phyloP scores from a whole-genome alignment of 2,888 invertebrate genomes.

The Limnephilus rhombicus region DNA sequence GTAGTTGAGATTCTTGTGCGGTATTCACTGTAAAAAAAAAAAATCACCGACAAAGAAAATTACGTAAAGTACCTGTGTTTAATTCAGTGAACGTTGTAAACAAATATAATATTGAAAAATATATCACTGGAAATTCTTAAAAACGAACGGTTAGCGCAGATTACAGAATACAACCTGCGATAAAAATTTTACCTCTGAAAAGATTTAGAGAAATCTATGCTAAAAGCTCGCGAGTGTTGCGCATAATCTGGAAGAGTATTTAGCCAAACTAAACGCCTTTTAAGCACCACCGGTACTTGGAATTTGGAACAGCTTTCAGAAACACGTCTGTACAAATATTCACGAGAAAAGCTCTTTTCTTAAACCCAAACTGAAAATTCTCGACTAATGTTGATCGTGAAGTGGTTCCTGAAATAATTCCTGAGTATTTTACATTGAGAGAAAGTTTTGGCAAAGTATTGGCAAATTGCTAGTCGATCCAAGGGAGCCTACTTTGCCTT shows the following conservation, averaged over 20 bases:
- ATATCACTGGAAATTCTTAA: too few relatives aligned
- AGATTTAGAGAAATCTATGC: background rate
- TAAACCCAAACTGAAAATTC: background rate
- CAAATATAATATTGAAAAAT: too few relatives aligned
- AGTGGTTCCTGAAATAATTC: background rate
- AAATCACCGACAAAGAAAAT: too few relatives aligned
- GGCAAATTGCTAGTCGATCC: background rate
- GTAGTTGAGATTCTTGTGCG: too few relatives aligned
- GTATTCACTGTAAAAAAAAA: too few relatives aligned
- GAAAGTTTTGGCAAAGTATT: background rate
- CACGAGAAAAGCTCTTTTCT: background rate
- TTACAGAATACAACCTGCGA: background rate
- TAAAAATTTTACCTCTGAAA: background rate
- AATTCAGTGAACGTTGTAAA: too few relatives aligned
- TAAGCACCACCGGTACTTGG: background rate
- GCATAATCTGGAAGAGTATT: background rate
- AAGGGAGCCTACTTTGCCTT: too few relatives aligned
- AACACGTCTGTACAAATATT: background rate
- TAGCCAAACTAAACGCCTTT: background rate
- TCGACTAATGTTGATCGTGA: background rate
- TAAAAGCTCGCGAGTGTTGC: background rate
- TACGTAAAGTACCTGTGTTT: too few relatives aligned
- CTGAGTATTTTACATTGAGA: background rate
- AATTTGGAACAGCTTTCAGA: background rate
- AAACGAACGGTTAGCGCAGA: too few relatives aligned